Evolutionary conservation across 2,113 vertebrate genomes (phyloP).

Genomic region (Istiophorus platypterus): DNA sequence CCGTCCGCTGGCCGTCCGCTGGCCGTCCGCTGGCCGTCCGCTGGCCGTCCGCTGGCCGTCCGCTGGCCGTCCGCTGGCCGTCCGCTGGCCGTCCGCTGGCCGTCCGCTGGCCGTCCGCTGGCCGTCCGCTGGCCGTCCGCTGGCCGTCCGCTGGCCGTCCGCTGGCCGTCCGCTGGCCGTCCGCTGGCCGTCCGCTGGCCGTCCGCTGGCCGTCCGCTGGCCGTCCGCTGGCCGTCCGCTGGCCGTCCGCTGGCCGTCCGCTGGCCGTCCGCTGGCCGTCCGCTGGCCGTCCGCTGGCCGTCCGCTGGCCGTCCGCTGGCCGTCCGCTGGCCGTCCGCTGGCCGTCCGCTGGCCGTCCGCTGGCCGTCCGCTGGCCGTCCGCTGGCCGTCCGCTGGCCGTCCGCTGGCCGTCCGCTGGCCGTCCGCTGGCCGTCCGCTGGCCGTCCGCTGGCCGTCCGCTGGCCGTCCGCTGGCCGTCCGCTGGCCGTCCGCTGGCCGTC

Average conservation of each 20-base stretch:
- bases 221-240: constrained; percentile 37
- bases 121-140: background rate
- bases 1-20: constrained; percentile 87
- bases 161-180: constrained; percentile 84
- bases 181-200: constrained; percentile 57
- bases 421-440: constrained; percentile 53
- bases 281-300: constrained; percentile 21
- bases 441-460: constrained; percentile 83
- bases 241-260: constrained; percentile 84
- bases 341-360: constrained; percentile 83
- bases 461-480: constrained; percentile 87
- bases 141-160: constrained; percentile 85
- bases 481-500: constrained; percentile 17
- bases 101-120: constrained; percentile 87
- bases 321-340: constrained; percentile 54
- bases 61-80: constrained; percentile 81
- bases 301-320: constrained; percentile 87
- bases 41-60: constrained; percentile 85
- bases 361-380: constrained; percentile 87
- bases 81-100: constrained; percentile 71
- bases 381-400: constrained; percentile 15
- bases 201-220: constrained; percentile 87
- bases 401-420: constrained; percentile 87
- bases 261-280: constrained; percentile 87
- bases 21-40: background rate